Evolutionary conservation across 2,888 invertebrate species (phyloP).

Genomic region (Lathronympha strigana): DNA sequence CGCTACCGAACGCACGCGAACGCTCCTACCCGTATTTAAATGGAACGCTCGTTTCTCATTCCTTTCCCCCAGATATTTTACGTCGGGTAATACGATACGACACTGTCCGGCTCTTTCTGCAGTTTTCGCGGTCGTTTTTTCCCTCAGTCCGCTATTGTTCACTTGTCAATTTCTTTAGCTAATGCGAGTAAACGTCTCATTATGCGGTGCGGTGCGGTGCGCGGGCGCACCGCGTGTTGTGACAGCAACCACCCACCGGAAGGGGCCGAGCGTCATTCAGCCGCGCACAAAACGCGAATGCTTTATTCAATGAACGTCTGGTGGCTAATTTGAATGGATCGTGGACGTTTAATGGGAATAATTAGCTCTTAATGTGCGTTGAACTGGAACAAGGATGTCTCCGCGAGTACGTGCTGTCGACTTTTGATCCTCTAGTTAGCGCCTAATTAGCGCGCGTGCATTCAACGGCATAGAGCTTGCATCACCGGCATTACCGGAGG

Average conservation of each 20-base stretch:
- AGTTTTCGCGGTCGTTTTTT: constrained; percentile 77
- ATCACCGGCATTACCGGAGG: constrained; percentile 52
- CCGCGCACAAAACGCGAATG: constrained; percentile 79
- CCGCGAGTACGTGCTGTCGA: constrained; percentile 58
- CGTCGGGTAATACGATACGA: constrained; percentile 84
- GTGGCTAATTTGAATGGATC: constrained; percentile 83
- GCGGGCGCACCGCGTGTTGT: constrained; percentile 83
- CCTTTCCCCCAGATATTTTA: constrained; percentile 83
- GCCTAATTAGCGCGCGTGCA: constrained; percentile 59
- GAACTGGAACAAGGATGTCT: constrained; percentile 57
- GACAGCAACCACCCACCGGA: constrained; percentile 84
- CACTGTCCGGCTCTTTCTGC: constrained; percentile 83
- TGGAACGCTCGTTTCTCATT: constrained; percentile 82
- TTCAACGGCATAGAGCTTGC: constrained; percentile 51
- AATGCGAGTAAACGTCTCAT: constrained; percentile 85
- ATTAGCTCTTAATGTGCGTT: constrained; percentile 71
- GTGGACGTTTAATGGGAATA: constrained; percentile 79
- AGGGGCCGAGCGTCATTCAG: constrained; percentile 82
- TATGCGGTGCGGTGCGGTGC: constrained; percentile 71
- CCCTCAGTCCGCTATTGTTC: constrained; percentile 79
- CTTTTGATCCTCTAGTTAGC: constrained; percentile 64
- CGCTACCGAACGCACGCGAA: constrained; percentile 83
- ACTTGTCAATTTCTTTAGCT: constrained; percentile 85
- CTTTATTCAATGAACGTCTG: constrained; percentile 79
- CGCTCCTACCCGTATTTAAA: constrained; percentile 79